Conservation (phyloP, 2,797 vertebrate species). For the Aldrovandia affinis region DNA sequence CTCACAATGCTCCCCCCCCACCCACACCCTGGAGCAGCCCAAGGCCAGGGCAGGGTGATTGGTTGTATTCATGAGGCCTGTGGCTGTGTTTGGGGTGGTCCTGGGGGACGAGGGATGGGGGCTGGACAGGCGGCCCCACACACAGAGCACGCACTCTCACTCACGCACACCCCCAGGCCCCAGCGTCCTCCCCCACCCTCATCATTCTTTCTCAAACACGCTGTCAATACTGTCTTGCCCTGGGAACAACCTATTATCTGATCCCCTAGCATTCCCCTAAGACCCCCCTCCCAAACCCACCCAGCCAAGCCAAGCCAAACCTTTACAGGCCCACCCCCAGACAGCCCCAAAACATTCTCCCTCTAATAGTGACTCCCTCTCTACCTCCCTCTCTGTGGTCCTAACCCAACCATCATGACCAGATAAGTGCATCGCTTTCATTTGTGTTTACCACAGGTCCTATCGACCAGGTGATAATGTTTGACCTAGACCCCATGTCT, state of each 20-base stretch:
- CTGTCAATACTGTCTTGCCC: slow-evolving; percentile 68
- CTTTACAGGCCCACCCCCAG: slow-evolving; percentile 44
- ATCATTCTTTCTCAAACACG: slow-evolving; percentile 75
- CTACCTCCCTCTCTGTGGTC: neutral
- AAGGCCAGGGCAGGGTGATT: slow-evolving; percentile 20
- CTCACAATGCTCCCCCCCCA: neutral
- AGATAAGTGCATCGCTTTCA: neutral
- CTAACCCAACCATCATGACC: neutral
- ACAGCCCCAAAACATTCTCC: slow-evolving; percentile 42
- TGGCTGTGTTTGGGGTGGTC: slow-evolving; percentile 27
- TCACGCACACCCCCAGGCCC: slow-evolving; percentile 49
- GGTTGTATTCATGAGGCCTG: slow-evolving; percentile 39
- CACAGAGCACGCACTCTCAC: slow-evolving; percentile 49
- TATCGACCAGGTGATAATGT: neutral
- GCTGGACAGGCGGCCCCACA: neutral
- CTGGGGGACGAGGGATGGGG: too few relatives aligned
- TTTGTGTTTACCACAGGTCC: neutral
- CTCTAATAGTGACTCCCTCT: slow-evolving; percentile 19
- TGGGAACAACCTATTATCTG: slow-evolving; percentile 78
- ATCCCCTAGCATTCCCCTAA: slow-evolving; percentile 59
- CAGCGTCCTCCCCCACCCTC: slow-evolving; percentile 60
- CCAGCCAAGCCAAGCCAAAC: slow-evolving; percentile 70
- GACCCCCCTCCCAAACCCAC: slow-evolving; percentile 65
- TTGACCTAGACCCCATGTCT: neutral
- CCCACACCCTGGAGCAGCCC: neutral